Evolutionary conservation across 64 coral and sea anemone genomes (phyloP), one percentile per base, ranked within the genome.

Genomic region (Pocillopora damicornis): DNA sequence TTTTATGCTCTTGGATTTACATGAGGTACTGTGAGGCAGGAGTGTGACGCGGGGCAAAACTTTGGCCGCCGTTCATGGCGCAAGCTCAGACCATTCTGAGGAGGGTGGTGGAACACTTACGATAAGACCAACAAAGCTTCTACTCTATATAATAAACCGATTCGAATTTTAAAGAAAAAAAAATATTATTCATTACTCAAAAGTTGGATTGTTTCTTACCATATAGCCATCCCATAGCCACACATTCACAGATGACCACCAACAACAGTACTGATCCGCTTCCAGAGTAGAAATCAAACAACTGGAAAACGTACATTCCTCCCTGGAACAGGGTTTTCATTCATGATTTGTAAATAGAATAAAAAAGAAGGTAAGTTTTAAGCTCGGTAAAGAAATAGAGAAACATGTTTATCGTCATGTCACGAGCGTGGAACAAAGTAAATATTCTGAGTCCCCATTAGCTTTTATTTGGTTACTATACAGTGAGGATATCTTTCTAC

Each of bases 211-310:
- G 15, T 1, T 38, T 59, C 71, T 93, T 79, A 93, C 91, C 91
- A 36, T 93, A 93, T 3, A 93, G 25, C 91, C 91, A 93, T 26
- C 91, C 91, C 13, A 93, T 84, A n/a, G 91, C 91, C 76, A 93
- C 82, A 69, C 78, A 76, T 72, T 93, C 86, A 51, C 87, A 88
- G 9, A 88, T 36, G 60, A 76, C 80, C 42, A 93, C 87, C 79
- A 87, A 83, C 30, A 93, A 66, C 61, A 93, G 57, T 37, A 87
- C 91, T 68, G 77, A 76, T 66, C 91, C 91, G 42, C 86, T 88
- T n/a, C 87, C 91, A 61, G 86, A 73, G 35, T 93, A 93, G 35
- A 35, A 36, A 58, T 93, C 91, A 67, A 93, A 88, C 73, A 93
- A 75, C 72, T 93, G 91, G 26, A 93, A 63, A 4, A 93, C 87